Evolutionary conservation across 2,888 invertebrate genomes (phyloP).

Genomic region (Cancer borealis): DNA sequence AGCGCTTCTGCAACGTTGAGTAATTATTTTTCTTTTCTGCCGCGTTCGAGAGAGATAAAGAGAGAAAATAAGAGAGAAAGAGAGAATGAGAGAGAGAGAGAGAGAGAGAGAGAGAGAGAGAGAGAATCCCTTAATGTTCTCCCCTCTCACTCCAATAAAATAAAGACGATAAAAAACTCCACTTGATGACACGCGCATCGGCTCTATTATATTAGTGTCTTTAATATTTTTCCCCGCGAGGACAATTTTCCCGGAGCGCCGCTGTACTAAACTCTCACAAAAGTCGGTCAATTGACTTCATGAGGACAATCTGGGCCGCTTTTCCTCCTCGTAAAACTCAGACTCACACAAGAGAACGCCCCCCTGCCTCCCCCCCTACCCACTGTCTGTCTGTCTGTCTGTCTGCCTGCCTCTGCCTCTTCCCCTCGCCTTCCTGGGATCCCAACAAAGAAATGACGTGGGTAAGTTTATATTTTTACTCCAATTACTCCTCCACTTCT

Average conservation of each 20-base stretch:
- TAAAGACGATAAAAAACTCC: not conserved
- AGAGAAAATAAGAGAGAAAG: not conserved
- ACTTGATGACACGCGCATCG: not conserved
- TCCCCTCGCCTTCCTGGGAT: not conserved
- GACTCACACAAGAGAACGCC: not conserved
- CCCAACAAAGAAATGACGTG: not conserved
- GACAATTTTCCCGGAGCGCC: conserved; percentile 3
- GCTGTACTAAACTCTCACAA: conserved; percentile 40
- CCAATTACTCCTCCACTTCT: not conserved
- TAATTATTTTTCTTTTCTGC: not conserved
- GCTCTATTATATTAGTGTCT: not conserved
- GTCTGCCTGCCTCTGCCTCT: conserved; percentile 30
- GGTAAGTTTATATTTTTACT: not conserved
- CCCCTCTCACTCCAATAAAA: not conserved
- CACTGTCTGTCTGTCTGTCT: not conserved
- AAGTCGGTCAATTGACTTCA: conserved; percentile 37
- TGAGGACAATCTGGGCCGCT: not conserved
- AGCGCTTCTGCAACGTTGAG: not conserved
- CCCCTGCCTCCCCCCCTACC: not conserved
- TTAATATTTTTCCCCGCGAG: not conserved
- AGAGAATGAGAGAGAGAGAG: not conserved
- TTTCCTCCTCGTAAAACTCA: conserved; percentile 36
- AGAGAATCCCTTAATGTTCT: conserved; percentile 12
- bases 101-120: not conserved
- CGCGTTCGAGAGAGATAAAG: conserved; percentile 26